Percentiles rank a stretch among this genome's conserved stretches.
Conservation (phyloP, 2,797 vertebrate species). For the Oreochromis grahami region DNA sequence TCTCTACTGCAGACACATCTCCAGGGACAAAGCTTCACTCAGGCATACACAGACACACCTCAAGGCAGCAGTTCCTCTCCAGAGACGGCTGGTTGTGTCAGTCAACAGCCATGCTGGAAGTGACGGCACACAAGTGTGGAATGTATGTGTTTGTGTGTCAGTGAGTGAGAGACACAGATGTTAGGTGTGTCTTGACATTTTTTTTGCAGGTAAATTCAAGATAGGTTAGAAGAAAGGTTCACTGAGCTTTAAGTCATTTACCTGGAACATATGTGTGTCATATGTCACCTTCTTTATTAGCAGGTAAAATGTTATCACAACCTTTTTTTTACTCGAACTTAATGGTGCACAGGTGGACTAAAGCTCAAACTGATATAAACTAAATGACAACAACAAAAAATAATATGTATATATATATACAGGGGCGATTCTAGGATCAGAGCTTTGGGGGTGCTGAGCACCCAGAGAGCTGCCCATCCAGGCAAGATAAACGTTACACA, state of each 20-base stretch:
- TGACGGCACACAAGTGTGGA: not conserved
- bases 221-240: slow-evolving; percentile 17
- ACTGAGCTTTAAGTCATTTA: not conserved
- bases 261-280: fast-evolving
- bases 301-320: not conserved
- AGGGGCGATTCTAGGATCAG: too few relatives aligned
- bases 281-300: not conserved
- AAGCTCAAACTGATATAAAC: not conserved
- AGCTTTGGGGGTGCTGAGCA: too few relatives aligned
- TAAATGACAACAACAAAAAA: not conserved
- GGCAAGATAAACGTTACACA: too few relatives aligned
- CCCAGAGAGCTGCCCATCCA: too few relatives aligned
- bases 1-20: not conserved
- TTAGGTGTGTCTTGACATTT: not conserved
- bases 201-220: slow-evolving; percentile 65
- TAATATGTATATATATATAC: too few relatives aligned
- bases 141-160: not conserved
- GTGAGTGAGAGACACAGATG: not conserved
- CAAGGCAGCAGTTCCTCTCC: slow-evolving; percentile 25
- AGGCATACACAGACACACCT: not conserved
- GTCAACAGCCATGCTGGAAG: slow-evolving; percentile 33
- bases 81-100: slow-evolving; percentile 56
- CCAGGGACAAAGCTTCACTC: not conserved
- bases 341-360: not conserved
- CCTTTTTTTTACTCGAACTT: not conserved